phyloP scores from a whole-genome alignment of 2,113 vertebrate genomes.

The Dipodomys merriami region DNA sequence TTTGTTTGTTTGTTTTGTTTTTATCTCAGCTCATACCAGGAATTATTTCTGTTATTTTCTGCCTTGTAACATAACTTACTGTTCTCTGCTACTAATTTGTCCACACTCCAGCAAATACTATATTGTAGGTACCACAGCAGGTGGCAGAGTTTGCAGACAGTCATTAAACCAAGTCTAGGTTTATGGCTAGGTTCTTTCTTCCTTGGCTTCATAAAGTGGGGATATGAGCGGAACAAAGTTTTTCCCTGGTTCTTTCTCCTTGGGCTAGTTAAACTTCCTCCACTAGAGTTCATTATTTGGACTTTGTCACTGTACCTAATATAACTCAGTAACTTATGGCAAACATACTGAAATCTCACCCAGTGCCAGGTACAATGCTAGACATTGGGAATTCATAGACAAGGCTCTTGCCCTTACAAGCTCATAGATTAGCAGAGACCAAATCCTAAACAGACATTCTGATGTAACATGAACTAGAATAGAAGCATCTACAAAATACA shows the following conservation, averaged over 20 bases:
- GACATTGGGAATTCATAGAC: background rate
- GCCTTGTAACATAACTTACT: slow-evolving; percentile 13
- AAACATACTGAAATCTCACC: background rate
- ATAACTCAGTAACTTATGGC: background rate
- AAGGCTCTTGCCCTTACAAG: background rate
- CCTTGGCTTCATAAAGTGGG: slow-evolving; percentile 27
- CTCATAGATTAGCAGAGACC: background rate
- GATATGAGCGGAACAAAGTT: background rate
- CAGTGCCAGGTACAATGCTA: background rate
- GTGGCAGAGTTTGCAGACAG: background rate
- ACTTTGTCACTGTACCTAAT: background rate
- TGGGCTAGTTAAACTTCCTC: slow-evolving; percentile 19
- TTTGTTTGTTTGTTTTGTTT: background rate
- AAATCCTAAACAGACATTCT: background rate
- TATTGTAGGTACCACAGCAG: background rate
- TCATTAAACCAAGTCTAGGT: slow-evolving; percentile 4
- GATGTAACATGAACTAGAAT: background rate
- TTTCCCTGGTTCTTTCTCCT: slow-evolving; percentile 1
- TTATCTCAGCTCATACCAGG: background rate
- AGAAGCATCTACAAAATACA: background rate
- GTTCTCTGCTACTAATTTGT: background rate
- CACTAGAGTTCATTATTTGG: slow-evolving; percentile 11
- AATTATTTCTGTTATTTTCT: slow-evolving; percentile 34
- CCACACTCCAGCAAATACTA: background rate
- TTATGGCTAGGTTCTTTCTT: slow-evolving; percentile 36